phyloP scores from a whole-genome alignment of 1,140 invertebrate species.

The Atta colombica region DNA sequence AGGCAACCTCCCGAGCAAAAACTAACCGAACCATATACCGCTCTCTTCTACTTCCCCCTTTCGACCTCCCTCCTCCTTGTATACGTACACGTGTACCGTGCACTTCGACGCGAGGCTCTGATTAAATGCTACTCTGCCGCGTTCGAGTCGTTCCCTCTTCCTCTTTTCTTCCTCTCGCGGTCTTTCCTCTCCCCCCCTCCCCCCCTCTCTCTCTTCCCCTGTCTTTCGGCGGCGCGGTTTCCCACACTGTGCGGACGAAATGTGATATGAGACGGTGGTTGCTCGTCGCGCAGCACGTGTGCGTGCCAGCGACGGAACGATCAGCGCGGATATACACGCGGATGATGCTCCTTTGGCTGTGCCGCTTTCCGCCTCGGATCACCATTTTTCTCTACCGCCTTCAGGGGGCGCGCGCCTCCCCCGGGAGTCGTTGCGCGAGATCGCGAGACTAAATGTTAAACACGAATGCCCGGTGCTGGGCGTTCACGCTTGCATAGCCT shows the following conservation, averaged over 20 bases:
- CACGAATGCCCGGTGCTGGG: neutral
- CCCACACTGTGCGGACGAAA: slow-evolving; percentile 70
- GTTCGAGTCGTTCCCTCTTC: slow-evolving; percentile 75
- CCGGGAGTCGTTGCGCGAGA: slow-evolving; percentile 43
- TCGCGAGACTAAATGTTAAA: slow-evolving; percentile 22
- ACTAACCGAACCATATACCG: slow-evolving; percentile 87
- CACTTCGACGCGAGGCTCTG: slow-evolving; percentile 80
- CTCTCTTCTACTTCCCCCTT: slow-evolving; percentile 58
- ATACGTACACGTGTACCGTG: slow-evolving; percentile 69
- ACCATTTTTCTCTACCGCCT: slow-evolving; percentile 25
- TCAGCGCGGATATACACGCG: slow-evolving; percentile 27
- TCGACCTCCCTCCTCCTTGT: slow-evolving; percentile 7
- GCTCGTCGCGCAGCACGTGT: slow-evolving; percentile 62
- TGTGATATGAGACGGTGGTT: slow-evolving; percentile 52
- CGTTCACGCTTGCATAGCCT: slow-evolving; percentile 24
- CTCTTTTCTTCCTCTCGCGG: slow-evolving; percentile 23
- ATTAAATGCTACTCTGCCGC: slow-evolving; percentile 86
- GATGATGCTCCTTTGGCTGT: slow-evolving; percentile 53
- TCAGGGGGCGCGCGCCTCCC: slow-evolving; percentile 33
- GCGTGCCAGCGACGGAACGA: slow-evolving; percentile 46
- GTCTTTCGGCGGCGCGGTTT: slow-evolving; percentile 69
- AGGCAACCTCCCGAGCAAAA: slow-evolving; percentile 86
- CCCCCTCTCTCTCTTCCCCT: slow-evolving; percentile 12
- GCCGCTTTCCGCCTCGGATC: slow-evolving; percentile 49
- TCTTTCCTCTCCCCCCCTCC: slow-evolving; percentile 20